Evolutionary conservation across 2,113 vertebrate genomes (phyloP).

Genomic region (Otis tarda): DNA sequence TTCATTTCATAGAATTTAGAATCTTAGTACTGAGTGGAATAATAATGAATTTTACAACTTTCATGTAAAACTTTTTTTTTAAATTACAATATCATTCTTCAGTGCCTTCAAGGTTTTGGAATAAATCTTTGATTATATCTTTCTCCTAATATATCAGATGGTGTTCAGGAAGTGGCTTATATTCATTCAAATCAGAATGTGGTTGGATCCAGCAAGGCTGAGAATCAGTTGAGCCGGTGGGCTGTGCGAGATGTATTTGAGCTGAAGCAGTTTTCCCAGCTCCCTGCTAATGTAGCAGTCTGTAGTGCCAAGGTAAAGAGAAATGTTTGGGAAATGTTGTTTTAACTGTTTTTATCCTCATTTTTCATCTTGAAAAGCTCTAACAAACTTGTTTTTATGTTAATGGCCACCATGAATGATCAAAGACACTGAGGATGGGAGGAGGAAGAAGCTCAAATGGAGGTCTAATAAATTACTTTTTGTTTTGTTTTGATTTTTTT

Average conservation of each 20-base stretch:
- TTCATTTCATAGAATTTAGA: not conserved
- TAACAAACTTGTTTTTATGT: not conserved
- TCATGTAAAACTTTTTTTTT: not conserved
- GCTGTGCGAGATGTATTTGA: conserved; percentile 89
- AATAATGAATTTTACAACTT: not conserved
- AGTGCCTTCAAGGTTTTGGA: not conserved
- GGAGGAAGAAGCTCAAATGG: not conserved
- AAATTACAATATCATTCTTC: not conserved
- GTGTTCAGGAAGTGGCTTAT: conserved; percentile 86
- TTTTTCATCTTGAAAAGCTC: conserved; percentile 10
- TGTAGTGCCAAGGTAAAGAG: conserved; percentile 80
- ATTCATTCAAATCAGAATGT: conserved; percentile 94
- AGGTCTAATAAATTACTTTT: not conserved
- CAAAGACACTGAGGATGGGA: not conserved
- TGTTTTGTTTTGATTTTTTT: not conserved
- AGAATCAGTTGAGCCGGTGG: conserved; percentile 87
- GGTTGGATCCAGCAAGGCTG: conserved; percentile 92
- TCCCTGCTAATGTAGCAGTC: conserved; percentile 87
- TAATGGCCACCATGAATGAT: conserved; percentile 30
- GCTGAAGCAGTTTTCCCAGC: conserved; percentile 87
- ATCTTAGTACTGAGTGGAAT: not conserved
- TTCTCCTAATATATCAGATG: conserved; percentile 68
- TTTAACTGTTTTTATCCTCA: conserved; percentile 1
- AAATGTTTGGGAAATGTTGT: not conserved
- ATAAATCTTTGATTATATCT: not conserved